phyloP scores from a whole-genome alignment of 2,888 invertebrate genomes.

The Craniophora ligustri region DNA sequence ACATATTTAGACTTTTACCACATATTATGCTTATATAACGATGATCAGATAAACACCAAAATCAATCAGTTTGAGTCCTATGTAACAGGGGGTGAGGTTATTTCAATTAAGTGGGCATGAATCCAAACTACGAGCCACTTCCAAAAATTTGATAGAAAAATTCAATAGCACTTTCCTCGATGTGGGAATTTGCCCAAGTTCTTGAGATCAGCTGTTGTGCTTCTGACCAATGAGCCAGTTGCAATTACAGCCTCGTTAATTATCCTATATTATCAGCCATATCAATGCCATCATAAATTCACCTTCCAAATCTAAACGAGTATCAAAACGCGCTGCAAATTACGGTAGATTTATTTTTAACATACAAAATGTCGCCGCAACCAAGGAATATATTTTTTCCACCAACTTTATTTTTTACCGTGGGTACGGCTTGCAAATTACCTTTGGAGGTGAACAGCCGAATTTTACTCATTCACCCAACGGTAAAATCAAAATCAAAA shows the following conservation, averaged over 20 bases:
- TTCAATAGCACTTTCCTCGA: too few species aligned
- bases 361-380: conserved; percentile 8
- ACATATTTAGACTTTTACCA: too few species aligned
- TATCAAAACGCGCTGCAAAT: not conserved
- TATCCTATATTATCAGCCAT: conserved; percentile 23
- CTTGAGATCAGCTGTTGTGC: too few species aligned
- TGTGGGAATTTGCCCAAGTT: too few species aligned
- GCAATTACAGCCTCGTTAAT: conserved; percentile 10
- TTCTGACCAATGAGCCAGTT: not conserved
- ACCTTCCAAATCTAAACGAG: conserved; percentile 8
- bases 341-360: conserved; percentile 1
- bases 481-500: too few species aligned
- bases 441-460: conserved; percentile 45
- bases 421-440: conserved; percentile 49
- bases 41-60: too few species aligned
- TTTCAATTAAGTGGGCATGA: too few species aligned
- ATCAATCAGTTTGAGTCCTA: too few species aligned
- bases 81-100: too few species aligned
- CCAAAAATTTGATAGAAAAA: too few species aligned
- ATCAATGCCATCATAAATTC: conserved; percentile 23
- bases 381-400: conserved; percentile 18
- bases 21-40: too few species aligned
- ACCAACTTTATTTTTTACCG: conserved; percentile 39
- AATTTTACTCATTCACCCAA: conserved; percentile 59
- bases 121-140: too few species aligned